phyloP scores from a whole-genome alignment of 2,888 invertebrate genomes.

The Mesorhabditis belari region DNA sequence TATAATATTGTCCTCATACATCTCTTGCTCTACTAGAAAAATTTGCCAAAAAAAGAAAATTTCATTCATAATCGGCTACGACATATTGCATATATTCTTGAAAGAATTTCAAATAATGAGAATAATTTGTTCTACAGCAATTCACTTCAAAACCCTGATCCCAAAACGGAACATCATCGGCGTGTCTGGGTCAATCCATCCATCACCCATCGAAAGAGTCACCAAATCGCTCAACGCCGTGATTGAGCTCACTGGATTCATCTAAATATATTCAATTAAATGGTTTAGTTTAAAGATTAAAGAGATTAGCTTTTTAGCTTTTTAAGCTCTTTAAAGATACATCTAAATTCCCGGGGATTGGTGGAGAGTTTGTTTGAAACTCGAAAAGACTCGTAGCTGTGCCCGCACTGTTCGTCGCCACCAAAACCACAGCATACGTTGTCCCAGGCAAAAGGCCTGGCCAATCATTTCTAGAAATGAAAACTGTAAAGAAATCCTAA shows the following conservation, averaged over 20 bases:
- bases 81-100: no score
- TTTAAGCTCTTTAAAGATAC: background rate
- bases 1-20: no score
- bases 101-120: no score
- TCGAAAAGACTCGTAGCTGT: conserved; percentile 12
- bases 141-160: conserved; percentile 2
- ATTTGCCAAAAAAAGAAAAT: no score
- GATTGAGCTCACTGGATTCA: background rate
- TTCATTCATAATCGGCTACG: no score
- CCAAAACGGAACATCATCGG: conserved; percentile 19
- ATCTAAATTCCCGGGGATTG: conserved; percentile 6
- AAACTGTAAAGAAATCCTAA: no score
- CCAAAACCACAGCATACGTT: conserved; percentile 10
- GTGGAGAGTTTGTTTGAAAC: conserved; percentile 14
- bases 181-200: conserved; percentile 19
- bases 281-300: no score
- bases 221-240: conserved; percentile 12
- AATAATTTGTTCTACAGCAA: no score
- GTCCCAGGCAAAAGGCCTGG: conserved; percentile 12
- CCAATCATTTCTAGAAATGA: conserved; percentile 6
- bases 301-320: no score
- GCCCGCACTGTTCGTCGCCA: conserved; percentile 16
- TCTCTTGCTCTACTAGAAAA: no score
- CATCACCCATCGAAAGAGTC: conserved; percentile 19
- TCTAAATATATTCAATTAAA: background rate